A percentile compares a stretch with the other conserved stretches of the same genome.
These are phyloP conservation scores for Polyodon spathula DNA, from an alignment of 2,113 vertebrate genomes.

Conservation along the genomic window DNA sequence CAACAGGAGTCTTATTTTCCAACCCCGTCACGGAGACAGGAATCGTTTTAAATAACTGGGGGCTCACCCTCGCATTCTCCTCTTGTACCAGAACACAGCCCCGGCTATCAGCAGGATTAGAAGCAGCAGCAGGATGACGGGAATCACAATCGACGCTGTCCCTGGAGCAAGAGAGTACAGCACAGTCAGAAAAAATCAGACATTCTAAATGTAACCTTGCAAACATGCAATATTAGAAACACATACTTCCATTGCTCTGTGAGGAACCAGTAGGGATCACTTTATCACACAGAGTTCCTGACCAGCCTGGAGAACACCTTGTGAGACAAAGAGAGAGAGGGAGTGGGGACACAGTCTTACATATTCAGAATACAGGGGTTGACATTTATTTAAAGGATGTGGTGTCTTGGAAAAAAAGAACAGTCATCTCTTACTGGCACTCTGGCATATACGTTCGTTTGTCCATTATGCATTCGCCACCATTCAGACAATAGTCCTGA, in stretches of 20 bases:
- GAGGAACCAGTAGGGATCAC: constrained; percentile 23
- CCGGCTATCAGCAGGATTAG: constrained; percentile 64
- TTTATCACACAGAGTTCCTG: constrained; percentile 46
- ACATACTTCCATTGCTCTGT: constrained; percentile 42
- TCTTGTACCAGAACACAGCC: constrained; percentile 83
- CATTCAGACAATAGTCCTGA: constrained; percentile 67
- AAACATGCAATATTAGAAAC: not conserved
- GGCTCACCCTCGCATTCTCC: constrained; percentile 83
- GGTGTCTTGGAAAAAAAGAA: not conserved
- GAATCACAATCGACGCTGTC: constrained; percentile 69
- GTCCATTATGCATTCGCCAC: constrained; percentile 70
- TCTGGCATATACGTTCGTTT: constrained; percentile 63
- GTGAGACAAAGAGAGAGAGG: too few relatives aligned
- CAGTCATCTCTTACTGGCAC: constrained; percentile 75
- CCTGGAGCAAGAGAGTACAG: constrained; percentile 38
- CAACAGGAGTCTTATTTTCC: too few relatives aligned
- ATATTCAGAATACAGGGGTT: not conserved
- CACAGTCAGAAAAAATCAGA: not conserved
- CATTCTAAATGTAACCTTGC: not conserved
- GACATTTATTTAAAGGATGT: not conserved
- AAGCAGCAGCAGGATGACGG: constrained; percentile 71
- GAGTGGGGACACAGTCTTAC: too few relatives aligned
- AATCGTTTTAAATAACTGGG: not conserved
- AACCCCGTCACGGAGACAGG: too few relatives aligned
- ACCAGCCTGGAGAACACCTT: constrained; percentile 49